Percentiles rank a stretch among this genome's conserved stretches.
Evolutionary conservation across 2,113 vertebrate species (phyloP).

Genomic region (Microtus montanus): DNA sequence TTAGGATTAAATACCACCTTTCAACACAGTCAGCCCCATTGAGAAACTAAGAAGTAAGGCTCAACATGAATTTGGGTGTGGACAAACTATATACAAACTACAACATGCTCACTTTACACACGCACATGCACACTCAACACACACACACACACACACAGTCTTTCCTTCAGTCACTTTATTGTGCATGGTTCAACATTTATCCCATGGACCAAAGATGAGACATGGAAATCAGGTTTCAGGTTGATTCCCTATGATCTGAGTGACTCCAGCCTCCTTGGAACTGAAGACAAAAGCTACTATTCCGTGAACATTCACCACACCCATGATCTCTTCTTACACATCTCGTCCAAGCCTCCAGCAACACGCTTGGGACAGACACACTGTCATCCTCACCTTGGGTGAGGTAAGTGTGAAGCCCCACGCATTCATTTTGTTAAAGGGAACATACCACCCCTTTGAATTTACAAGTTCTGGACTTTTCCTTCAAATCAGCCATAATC

Average conservation of each 20-base stretch:
- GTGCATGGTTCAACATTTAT: background rate
- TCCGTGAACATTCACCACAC: background rate
- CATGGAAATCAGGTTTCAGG: background rate
- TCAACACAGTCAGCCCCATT: background rate
- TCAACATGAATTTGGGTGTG: background rate
- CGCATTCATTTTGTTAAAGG: background rate
- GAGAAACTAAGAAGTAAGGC: background rate
- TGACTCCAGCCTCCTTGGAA: background rate
- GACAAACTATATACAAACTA: background rate
- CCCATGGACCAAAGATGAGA: background rate
- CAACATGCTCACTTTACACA: background rate
- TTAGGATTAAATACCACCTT: background rate
- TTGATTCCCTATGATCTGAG: background rate
- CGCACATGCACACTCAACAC: background rate
- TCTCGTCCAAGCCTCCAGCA: background rate
- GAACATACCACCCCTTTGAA: conserved; percentile 32
- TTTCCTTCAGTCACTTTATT: background rate
- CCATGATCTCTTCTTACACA: background rate
- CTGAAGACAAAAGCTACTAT: background rate
- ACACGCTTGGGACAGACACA: background rate
- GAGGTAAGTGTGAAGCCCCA: conserved; percentile 45
- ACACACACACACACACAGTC: background rate
- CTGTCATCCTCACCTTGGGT: background rate
- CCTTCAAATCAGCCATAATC: conserved; percentile 61
- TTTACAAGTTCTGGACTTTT: conserved; percentile 59